Percentiles rank a stretch among this genome's conserved stretches.
Conservation (phyloP, 2,888 invertebrate species). For the Seira ritae region DNA sequence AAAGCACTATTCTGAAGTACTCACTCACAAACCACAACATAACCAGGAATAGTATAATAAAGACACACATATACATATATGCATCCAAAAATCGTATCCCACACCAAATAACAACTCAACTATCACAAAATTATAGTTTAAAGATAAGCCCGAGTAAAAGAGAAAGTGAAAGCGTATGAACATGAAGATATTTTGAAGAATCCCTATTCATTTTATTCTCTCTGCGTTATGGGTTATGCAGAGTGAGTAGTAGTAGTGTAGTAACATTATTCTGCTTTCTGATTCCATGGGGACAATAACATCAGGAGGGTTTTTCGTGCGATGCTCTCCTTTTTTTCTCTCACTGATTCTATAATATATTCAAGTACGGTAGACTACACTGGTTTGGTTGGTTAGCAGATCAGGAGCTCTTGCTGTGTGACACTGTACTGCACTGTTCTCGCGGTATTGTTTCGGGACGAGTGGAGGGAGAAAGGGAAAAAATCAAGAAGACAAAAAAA, state of each 20-base stretch:
- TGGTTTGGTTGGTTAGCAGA: not conserved
- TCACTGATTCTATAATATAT: constrained; percentile 34
- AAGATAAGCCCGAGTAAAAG: not conserved
- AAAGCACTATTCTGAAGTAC: constrained; percentile 36
- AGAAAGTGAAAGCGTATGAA: not conserved
- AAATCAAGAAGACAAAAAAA: constrained; percentile 36
- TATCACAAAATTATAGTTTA: constrained; percentile 11
- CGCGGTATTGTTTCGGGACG: constrained; percentile 33
- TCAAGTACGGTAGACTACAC: constrained; percentile 24
- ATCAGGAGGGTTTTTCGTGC: constrained; percentile 8
- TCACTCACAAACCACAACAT: not conserved
- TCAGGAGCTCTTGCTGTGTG: too few species aligned
- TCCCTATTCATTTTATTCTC: not conserved
- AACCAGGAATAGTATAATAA: not conserved
- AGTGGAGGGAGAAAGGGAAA: constrained; percentile 15
- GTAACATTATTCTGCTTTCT: constrained; percentile 11
- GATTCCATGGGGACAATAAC: constrained; percentile 12
- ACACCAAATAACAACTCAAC: not conserved
- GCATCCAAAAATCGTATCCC: too few species aligned
- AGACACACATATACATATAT: not conserved
- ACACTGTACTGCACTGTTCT: too few species aligned
- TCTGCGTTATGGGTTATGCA: not conserved
- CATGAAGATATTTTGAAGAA: not conserved
- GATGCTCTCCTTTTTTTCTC: constrained; percentile 16
- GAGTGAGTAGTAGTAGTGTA: not conserved